Evolutionary conservation across 1,140 invertebrate species (phyloP), one percentile per base, ranked within the genome.

Genomic region (Drosophila azteca): DNA sequence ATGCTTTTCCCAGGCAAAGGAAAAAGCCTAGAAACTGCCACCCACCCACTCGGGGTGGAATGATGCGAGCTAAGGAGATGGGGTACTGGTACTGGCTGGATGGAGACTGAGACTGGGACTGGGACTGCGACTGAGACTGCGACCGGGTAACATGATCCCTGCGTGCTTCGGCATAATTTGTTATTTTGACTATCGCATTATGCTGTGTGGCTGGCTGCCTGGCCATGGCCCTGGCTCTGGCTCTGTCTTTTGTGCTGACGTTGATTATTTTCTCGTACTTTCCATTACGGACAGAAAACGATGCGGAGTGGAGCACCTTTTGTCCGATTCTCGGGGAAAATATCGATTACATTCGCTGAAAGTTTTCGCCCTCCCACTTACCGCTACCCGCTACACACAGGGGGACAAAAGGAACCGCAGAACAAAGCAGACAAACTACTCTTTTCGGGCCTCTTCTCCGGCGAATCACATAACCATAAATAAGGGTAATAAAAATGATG

Each of bases 401-500:
- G 24, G 0, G 24, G 24, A 41, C 58, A 77, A 58, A 65, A 13
- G 22, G 44, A 45, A 54, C 39, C 31, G 58, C 43, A 31, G 54
- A 50, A 62, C 55, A 74, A 57, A 77, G 72, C 48, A 45, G 49
- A 43, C 50, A 50, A 59, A 59, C 26, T 39, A 51, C 22, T 55
- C 48, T n/a, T 45, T 62, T 60, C 50, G 55, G 51, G 52, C 39
- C 45, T 49, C 59, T 41, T 31, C 51, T 41, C 26, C 11, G 31
- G 49, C 51, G 9, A 9, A 31, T 31, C 62, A 76, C 58, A 85
- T 87, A 85, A 87, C 78, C 83, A 85, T 85, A 85, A 85, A 85
- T 85, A 85, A 85, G 83, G 75, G 74, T 69, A 78, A 87, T 85
- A 87, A 85, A 85, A 85, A 64, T 85, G 82, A 85, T 85, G 82